Conservation (phyloP, 2,888 invertebrate genomes). For the Netelia fuscicornis region DNA sequence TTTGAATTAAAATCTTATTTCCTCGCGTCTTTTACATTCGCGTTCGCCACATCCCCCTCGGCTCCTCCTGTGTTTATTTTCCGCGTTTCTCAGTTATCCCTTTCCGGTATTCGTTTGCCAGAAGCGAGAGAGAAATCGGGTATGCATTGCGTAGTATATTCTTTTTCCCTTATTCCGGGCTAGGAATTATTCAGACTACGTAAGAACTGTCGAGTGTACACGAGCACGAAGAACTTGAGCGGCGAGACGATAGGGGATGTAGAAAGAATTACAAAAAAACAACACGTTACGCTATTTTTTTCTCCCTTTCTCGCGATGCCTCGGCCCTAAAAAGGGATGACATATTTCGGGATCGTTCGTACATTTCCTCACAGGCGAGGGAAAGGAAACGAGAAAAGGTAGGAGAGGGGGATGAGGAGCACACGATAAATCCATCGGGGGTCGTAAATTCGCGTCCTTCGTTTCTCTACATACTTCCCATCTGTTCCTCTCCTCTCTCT, state of each 20-base stretch:
- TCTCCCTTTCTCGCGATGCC: conserved; percentile 47
- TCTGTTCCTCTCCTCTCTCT: conserved; percentile 7
- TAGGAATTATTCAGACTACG: conserved; percentile 61
- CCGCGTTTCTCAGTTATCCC: neutral
- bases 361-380: conserved; percentile 22
- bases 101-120: conserved; percentile 10
- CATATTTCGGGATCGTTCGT: conserved; percentile 44
- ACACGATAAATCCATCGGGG: conserved; percentile 57
- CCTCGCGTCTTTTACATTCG: conserved; percentile 41
- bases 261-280: conserved; percentile 7
- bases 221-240: conserved; percentile 17
- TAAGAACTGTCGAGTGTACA: conserved; percentile 45
- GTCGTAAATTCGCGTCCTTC: conserved; percentile 62
- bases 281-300: conserved; percentile 60
- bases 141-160: conserved; percentile 67
- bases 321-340: conserved; percentile 61
- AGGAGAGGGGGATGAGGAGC: conserved; percentile 46
- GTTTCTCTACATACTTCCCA: conserved; percentile 26
- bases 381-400: neutral
- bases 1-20: conserved; percentile 62
- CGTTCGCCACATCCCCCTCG: neutral
- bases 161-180: conserved; percentile 19
- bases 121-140: conserved; percentile 58
- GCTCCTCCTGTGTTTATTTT: neutral
- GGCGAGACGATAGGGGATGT: conserved; percentile 1